Percentiles rank a stretch among this genome's conserved stretches.
These are phyloP conservation scores for Pelobates cultripes DNA, from an alignment of 2,797 vertebrate genomes.

Conservation along the genomic window DNA sequence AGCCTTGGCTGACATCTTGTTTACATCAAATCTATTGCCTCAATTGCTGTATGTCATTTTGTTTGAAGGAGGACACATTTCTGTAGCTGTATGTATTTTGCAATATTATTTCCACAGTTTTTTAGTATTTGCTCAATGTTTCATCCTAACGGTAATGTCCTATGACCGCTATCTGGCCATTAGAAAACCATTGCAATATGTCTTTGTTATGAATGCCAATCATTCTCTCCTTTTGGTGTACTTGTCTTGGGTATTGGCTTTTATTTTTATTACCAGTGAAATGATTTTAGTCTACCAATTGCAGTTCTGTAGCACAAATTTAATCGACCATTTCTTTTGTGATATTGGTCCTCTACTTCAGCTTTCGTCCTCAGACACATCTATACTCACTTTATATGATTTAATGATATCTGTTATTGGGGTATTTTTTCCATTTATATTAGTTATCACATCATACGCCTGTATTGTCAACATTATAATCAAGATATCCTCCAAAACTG, in stretches of 20 bases:
- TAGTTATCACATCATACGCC: neutral
- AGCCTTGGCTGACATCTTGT: neutral
- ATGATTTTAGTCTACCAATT: slow-evolving; percentile 29
- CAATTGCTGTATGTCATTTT: neutral
- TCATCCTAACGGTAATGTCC: slow-evolving; percentile 19
- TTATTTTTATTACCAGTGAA: slow-evolving; percentile 3
- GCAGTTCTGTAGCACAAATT: neutral
- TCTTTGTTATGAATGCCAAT: neutral
- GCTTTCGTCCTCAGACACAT: neutral
- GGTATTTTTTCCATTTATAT: slow-evolving; percentile 8
- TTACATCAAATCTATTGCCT: neutral
- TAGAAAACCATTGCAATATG: slow-evolving; percentile 19
- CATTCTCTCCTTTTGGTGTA: neutral
- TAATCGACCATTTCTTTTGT: slow-evolving; percentile 28
- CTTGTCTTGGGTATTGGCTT: slow-evolving; percentile 6
- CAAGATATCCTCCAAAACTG: neutral
- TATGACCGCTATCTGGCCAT: slow-evolving; percentile 35
- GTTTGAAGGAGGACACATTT: neutral
- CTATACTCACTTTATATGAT: neutral
- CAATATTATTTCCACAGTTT: slow-evolving; percentile 13
- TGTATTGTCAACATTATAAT: slow-evolving; percentile 14
- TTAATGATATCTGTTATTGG: neutral
- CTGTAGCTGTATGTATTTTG: neutral
- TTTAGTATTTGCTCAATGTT: neutral
- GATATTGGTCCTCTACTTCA: slow-evolving; percentile 9